These are phyloP conservation scores for Pollenia amentaria DNA, from an alignment of 2,888 invertebrate species.

Conservation along the genomic window DNA sequence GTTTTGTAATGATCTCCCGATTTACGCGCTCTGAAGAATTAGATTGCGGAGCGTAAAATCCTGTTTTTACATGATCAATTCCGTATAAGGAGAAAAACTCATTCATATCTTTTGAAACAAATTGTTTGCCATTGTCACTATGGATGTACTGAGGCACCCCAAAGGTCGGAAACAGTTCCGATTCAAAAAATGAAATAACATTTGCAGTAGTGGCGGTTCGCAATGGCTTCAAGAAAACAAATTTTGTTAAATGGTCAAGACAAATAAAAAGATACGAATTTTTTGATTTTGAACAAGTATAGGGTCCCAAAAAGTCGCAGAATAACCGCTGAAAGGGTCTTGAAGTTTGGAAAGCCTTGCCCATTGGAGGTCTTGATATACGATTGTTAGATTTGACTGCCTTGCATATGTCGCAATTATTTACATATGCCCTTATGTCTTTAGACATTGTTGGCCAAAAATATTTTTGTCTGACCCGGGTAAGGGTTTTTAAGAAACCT, in stretches of 20 bases:
- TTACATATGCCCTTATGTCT: neutral
- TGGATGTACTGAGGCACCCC: too few relatives aligned
- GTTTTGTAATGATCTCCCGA: too few relatives aligned
- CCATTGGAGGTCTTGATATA: neutral
- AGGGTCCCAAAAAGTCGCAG: neutral
- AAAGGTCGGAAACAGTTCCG: too few relatives aligned
- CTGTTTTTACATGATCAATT: too few relatives aligned
- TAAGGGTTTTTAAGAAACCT: neutral
- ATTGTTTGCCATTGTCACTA: too few relatives aligned
- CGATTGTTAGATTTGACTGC: too few relatives aligned
- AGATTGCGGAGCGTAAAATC: too few relatives aligned
- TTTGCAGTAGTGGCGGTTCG: neutral
- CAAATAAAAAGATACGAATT: neutral
- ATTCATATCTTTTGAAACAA: too few relatives aligned
- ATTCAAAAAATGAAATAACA: neutral
- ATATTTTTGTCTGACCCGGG: neutral
- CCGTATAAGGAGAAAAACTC: too few relatives aligned
- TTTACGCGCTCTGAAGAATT: too few relatives aligned
- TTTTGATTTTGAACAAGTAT: neutral
- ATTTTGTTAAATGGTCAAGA: conserved; percentile 6
- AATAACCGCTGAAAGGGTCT: neutral
- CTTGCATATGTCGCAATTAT: neutral
- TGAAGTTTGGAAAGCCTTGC: neutral
- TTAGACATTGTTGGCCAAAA: neutral
- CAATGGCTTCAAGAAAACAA: neutral